Base-by-base conservation (phyloP, 35 echinoderm and acorn worm species). In the Eucidaris tribuloides region DNA sequence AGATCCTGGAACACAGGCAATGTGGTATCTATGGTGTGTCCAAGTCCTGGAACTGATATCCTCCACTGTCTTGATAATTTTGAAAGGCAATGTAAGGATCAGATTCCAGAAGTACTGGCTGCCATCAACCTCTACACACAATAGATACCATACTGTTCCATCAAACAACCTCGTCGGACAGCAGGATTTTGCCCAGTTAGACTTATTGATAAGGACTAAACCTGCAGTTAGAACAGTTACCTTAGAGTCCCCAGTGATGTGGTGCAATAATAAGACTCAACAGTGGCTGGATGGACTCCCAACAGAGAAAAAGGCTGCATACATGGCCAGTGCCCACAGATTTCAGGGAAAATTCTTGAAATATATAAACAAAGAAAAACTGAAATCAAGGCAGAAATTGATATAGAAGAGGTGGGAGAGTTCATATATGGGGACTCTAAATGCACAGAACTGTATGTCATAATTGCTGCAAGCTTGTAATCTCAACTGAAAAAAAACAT, bases 81-180 rank as follows among this genome's bases (percentile, higher is more conserved):
- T 93, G 79, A 88, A 5, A 38, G 79, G 0, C 91, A 88, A 42
- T 88, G 86, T 43, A 57, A 82, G 54, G 84, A 93, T 45, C 84
- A 93, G 64, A 65, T 93, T 15, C 91, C 91, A 58, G 91, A 82
- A 29, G 14, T 88, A 93, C 79, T 92, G 76, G 45, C 19, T 71
- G 25, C 58, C 79, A 43, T 9, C 23, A 42, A 20, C 65, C 20
- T 76, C 17, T 3, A 50, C 76, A 22, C 17, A 81, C 48, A 19
- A 58, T 9, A 18, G 29, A 29, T 81, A 49, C 42, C 19, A 24
- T 28, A 87, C 87, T 76, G 90, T 87, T 29, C 84, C 74, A 4
- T 44, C 90, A 59, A 86, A 74, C 0, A 92, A 92, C 42, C 36
- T 77, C 5, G 39, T 87, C 15, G 78, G 74, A 50, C 78, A 92